Evolutionary conservation across 2,797 vertebrate species (phyloP), one percentile per base, ranked within the genome.

Genomic region (Micrastur ruficollis): DNA sequence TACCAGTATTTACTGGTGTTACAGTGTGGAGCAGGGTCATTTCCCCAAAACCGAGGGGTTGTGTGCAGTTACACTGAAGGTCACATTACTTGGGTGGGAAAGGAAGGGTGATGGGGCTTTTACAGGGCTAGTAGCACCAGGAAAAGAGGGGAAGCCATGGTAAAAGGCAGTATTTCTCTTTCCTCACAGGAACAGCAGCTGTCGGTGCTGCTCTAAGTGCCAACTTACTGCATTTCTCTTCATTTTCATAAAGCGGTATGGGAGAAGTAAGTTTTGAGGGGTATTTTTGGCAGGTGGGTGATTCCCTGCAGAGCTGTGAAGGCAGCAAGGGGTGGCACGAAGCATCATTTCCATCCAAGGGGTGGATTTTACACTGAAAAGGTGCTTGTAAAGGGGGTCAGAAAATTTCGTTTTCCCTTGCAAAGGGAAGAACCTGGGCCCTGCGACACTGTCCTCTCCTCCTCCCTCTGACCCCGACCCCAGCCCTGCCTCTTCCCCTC

Each of bases 161-260:
- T 6, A 12, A 59, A 58, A n/a, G 21, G 23, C 5, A 25, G 8
- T 36, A 36, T 36, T 11, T 56, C 4, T 12, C 14, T 32, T 18
- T 59, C 47, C 80, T 3, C 0, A 0, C 22, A 34, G 80, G 26
- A 59, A 8, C 0, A 2, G 14, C 0, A 0, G 29, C 56, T 14
- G 7, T 22, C 0, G 0, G 21, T 21, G 49, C 76, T 11, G 32
- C 59, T 53, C 2, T 4, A 20, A 17, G 29, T 2, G 6, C 52
- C 55, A 17, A 0, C n/a, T 7, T 4, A 3, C 5, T 8, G 25
- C 29, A 2, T 36, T 71, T 40, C 13, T 31, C 22, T 11, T 22
- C 14, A 2, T 17, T 38, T 71, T 7, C 29, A 7, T 4, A 14
- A 32, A 62, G 32, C 14, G 0, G 0, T 3, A 4, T 0, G 9